Evolutionary conservation across 2,888 invertebrate genomes (phyloP).

Genomic region (Byasa hedistus): DNA sequence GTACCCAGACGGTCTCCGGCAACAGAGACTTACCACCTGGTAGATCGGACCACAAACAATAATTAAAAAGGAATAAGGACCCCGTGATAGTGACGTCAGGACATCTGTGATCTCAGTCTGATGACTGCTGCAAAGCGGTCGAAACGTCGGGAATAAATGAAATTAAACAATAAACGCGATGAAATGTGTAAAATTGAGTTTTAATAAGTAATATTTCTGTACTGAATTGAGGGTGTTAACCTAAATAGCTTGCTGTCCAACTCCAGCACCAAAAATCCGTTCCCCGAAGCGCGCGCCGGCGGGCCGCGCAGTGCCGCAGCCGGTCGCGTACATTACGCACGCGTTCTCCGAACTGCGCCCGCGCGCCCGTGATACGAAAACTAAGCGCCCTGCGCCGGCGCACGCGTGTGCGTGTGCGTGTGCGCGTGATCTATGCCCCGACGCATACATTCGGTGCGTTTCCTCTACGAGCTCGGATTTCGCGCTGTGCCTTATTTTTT

Average conservation of each 20-base stretch:
- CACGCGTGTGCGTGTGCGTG: conserved; percentile 42
- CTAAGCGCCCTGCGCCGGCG: conserved; percentile 42
- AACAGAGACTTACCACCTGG: too few relatives aligned
- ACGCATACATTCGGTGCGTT: conserved; percentile 33
- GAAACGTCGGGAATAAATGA: too few relatives aligned
- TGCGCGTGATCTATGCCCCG: conserved; percentile 31
- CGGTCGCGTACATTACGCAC: conserved; percentile 58
- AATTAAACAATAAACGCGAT: too few relatives aligned
- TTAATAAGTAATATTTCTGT: too few relatives aligned
- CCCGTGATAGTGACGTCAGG: too few relatives aligned
- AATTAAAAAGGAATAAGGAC: too few relatives aligned
- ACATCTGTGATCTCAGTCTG: too few relatives aligned
- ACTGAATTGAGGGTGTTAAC: neutral
- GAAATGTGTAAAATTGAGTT: too few relatives aligned
- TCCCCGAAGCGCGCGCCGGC: conserved; percentile 27
- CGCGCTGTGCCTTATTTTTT: conserved; percentile 19
- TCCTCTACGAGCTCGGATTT: conserved; percentile 24
- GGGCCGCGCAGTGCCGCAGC: conserved; percentile 43
- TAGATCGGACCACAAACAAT: too few relatives aligned
- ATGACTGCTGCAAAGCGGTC: too few relatives aligned
- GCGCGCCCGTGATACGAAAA: conserved; percentile 60
- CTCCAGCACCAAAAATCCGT: conserved; percentile 19
- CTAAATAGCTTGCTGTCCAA: neutral
- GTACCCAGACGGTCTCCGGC: too few relatives aligned
- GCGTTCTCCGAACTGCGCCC: conserved; percentile 62